A percentile compares a stretch with the other conserved stretches of the same genome.
phyloP scores from a whole-genome alignment of 2,113 vertebrate species.

The Illadopsis cleaveri region DNA sequence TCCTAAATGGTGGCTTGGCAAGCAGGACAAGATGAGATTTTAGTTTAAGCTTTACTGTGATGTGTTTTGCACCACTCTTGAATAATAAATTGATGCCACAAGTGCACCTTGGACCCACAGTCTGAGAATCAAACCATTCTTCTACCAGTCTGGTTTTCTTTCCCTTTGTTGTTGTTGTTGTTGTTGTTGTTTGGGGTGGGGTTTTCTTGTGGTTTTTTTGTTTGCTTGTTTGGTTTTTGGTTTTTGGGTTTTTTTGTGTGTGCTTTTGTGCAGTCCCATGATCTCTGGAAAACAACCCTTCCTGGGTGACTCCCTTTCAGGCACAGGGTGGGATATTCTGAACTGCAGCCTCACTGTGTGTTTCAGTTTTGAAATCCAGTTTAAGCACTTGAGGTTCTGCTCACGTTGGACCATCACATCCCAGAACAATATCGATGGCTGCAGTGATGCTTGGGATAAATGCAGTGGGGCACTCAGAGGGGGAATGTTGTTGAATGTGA shows the following conservation, averaged over 20 bases:
- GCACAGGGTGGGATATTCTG: neutral
- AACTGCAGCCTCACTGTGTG: neutral
- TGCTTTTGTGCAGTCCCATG: neutral
- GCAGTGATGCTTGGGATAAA: neutral
- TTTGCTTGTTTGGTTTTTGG: too few species aligned
- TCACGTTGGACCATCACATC: neutral
- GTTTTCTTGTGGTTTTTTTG: neutral
- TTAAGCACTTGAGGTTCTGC: neutral
- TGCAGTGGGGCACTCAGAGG: neutral
- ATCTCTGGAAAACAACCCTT: neutral
- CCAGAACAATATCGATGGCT: neutral
- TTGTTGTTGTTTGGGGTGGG: too few species aligned
- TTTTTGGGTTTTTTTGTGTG: too few species aligned
- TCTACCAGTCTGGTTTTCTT: neutral
- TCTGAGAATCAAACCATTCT: neutral
- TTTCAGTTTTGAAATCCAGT: neutral
- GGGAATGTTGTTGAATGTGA: neutral
- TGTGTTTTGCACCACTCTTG: neutral
- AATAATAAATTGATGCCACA: neutral
- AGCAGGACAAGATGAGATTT: neutral
- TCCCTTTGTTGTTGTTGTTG: neutral
- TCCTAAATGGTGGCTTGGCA: neutral
- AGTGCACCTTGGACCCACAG: neutral
- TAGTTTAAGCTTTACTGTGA: neutral
- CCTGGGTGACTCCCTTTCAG: neutral